Evolutionary conservation across 2,113 vertebrate species (phyloP), one percentile per base, ranked within the genome.

Genomic region (Furnarius figulus): DNA sequence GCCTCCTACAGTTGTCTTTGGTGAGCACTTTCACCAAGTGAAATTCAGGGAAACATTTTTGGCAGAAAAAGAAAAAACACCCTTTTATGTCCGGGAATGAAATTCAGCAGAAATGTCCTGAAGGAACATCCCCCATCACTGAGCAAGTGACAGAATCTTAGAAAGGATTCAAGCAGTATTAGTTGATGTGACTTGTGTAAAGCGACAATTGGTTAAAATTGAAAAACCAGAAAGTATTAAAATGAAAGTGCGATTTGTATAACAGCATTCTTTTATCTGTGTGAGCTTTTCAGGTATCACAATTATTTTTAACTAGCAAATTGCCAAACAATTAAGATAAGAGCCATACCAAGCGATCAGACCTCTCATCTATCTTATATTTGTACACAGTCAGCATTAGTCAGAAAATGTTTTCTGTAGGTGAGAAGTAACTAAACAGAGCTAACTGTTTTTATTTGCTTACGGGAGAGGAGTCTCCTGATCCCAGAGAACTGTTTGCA

Each of bases 231-330:
- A 53, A 42, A 42, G 40, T 22, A 73, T 33, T n/a, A 58, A n/a
- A 23, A n/a, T 35, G 20, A 59, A 75, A n/a, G n/a, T 22, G 20
- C 22, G 5, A 49, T 49, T 53, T 44, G 8, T 61, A 9, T 50
- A 14, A 24, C 7, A 68, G 40, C 21, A 24, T 47, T 24, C 27
- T 52, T 79, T 56, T 10, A 16, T 31, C 9, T 5, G 3, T 24
- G 10, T 9, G 20, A 47, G 3, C 9, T 70, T 85, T 89, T 78
- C 20, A 40, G 31, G 14, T 0, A 0, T 39, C 80, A 6, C 0
- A 4, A 19, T 44, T 70, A 24, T 62, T 71, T 87, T 75, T 67
- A 78, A 39, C 4, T 35, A 71, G 31, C 14, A 66, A 14, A 24
- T 16, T 91, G n/a, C 6, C 7, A 66, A 65, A 58, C 12, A 53